A percentile compares a stretch with the other conserved stretches of the same genome.
Conservation (phyloP, 2,113 vertebrate species). For the Pygoscelis antarcticus region DNA sequence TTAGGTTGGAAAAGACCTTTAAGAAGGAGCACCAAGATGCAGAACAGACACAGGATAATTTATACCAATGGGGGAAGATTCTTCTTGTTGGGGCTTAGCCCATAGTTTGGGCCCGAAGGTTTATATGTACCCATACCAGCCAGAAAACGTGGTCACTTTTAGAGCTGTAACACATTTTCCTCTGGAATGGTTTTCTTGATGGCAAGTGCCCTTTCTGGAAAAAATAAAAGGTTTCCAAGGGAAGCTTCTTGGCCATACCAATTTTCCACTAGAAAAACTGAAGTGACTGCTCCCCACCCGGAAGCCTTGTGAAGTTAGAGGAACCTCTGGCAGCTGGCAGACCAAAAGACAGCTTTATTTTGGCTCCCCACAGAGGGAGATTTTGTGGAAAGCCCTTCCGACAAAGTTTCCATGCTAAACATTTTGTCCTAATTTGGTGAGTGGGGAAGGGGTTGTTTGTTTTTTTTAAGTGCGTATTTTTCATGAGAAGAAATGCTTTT, state of each 20-base stretch:
- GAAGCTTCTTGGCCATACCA: background rate
- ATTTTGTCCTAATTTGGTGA: background rate
- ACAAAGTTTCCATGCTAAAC: background rate
- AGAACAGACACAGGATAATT: background rate
- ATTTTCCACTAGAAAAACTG: constrained; percentile 24
- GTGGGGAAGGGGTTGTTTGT: constrained; percentile 6
- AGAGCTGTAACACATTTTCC: background rate
- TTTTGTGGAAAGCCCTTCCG: background rate
- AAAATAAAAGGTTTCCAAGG: constrained; percentile 9
- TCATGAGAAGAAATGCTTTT: background rate
- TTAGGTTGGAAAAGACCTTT: background rate
- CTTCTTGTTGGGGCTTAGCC: background rate
- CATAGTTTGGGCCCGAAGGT: background rate
- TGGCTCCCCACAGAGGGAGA: background rate
- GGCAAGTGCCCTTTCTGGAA: background rate
- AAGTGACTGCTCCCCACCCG: background rate
- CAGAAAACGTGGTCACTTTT: background rate
- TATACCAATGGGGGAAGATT: background rate
- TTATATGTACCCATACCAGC: background rate
- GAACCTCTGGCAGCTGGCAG: background rate
- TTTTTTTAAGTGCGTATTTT: background rate
- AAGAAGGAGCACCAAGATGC: background rate
- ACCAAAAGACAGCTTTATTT: background rate
- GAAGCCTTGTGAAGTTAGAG: background rate
- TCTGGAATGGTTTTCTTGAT: background rate